Conservation (phyloP, 2,797 vertebrate genomes). For the Clarias pachynema region DNA sequence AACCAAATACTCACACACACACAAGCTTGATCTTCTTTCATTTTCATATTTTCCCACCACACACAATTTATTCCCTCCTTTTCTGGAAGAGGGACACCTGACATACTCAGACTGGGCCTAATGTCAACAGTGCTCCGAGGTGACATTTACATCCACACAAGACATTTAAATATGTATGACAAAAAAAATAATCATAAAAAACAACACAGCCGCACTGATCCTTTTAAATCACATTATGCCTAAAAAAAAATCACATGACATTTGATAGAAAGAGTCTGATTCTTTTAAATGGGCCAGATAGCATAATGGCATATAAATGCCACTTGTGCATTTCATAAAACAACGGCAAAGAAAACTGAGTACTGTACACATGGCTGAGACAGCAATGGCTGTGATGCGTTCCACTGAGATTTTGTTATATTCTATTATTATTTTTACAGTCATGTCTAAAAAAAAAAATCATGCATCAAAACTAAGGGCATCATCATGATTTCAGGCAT, state of each 20-base stretch:
- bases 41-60: neutral
- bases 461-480: constrained; percentile 52
- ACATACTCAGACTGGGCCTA: constrained; percentile 40
- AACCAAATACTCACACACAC: neutral
- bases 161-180: constrained; percentile 60
- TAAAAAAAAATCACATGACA: constrained; percentile 48
- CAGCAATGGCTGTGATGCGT: neutral
- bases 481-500: constrained; percentile 11
- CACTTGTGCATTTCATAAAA: constrained; percentile 42
- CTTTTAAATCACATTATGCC: constrained; percentile 55
- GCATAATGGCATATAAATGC: constrained; percentile 55
- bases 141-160: constrained; percentile 66
- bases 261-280: constrained; percentile 56
- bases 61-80: constrained; percentile 10
- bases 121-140: constrained; percentile 61
- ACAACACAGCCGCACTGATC: constrained; percentile 49
- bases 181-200: constrained; percentile 36
- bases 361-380: constrained; percentile 10
- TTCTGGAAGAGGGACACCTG: constrained; percentile 12
- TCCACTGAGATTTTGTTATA: neutral
- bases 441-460: constrained; percentile 44
- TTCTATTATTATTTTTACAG: neutral
- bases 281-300: constrained; percentile 52
- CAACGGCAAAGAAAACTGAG: constrained; percentile 20
- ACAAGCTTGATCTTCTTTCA: neutral